Conservation (phyloP, 92 coral and sea anemone genomes). For the Nematostella vectensis region DNA sequence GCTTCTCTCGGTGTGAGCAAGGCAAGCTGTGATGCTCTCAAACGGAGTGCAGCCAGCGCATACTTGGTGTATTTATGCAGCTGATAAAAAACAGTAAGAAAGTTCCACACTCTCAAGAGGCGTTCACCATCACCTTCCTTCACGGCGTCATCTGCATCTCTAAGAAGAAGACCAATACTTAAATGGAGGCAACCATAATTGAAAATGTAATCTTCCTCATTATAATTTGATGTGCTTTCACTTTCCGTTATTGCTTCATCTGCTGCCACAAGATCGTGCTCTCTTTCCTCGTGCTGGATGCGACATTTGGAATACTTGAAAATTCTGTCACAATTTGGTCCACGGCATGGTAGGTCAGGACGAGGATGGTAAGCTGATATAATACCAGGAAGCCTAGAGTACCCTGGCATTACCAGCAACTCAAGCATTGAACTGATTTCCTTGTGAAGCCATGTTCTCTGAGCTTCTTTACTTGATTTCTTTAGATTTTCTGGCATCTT, state of each 20-base stretch:
- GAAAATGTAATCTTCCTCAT: constrained; percentile 7
- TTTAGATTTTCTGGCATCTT: neutral
- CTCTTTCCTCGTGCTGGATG: constrained; percentile 16
- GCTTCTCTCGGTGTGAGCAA: constrained; percentile 33
- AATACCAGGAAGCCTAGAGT: constrained; percentile 6
- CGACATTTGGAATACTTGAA: constrained; percentile 31
- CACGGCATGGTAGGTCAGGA: constrained; percentile 8
- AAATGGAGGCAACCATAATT: constrained; percentile 50
- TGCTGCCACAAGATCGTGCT: constrained; percentile 4
- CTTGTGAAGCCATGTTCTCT: constrained; percentile 29
- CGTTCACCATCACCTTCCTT: constrained; percentile 51
- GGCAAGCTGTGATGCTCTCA: constrained; percentile 20
- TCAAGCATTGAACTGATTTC: constrained; percentile 28
- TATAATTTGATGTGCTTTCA: neutral
- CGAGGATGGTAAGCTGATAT: neutral
- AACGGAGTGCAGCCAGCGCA: constrained; percentile 38
- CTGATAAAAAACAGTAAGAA: constrained; percentile 33
- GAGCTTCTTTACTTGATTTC: constrained; percentile 13
- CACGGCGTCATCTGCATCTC: constrained; percentile 55
- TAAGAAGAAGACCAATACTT: constrained; percentile 35
- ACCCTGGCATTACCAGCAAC: constrained; percentile 25
- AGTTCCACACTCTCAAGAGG: constrained; percentile 45
- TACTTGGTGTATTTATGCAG: constrained; percentile 18
- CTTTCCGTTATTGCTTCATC: neutral
- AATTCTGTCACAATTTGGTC: constrained; percentile 1